These are phyloP conservation scores for Puntigrus tetrazona DNA, from an alignment of 2,113 vertebrate genomes.

Conservation along the genomic window DNA sequence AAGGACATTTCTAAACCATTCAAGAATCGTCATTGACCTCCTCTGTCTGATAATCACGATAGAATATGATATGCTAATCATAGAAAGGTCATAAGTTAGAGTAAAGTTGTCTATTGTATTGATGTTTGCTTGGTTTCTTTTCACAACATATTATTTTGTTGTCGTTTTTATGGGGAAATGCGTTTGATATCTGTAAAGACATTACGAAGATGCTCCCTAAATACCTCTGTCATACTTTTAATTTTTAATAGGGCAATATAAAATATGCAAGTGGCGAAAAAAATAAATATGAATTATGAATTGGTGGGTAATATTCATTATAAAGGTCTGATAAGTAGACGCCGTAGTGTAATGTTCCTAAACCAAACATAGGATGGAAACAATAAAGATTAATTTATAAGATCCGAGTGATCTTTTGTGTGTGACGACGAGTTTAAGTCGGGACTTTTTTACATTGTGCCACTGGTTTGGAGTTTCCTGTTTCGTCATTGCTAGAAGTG, in stretches of 20 bases:
- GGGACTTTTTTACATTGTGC: neutral
- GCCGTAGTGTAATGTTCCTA: neutral
- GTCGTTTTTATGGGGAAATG: neutral
- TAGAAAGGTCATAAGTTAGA: neutral
- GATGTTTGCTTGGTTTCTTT: constrained; percentile 36
- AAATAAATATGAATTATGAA: neutral
- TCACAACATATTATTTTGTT: neutral
- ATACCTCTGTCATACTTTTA: neutral
- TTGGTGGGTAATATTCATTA: neutral
- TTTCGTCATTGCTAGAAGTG: neutral
- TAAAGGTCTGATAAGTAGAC: neutral
- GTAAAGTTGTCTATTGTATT: neutral
- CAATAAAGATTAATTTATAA: neutral
- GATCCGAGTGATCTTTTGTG: neutral
- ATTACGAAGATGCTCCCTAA: neutral
- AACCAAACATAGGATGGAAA: neutral
- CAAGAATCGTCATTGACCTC: neutral
- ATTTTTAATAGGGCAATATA: neutral
- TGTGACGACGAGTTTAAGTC: neutral
- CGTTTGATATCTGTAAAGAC: neutral
- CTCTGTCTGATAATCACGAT: neutral
- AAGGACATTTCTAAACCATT: neutral
- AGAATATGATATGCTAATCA: neutral
- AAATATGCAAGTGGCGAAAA: neutral
- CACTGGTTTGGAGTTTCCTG: neutral